Conservation (phyloP, 2,797 vertebrate genomes). For the Carcharodon carcharias region DNA sequence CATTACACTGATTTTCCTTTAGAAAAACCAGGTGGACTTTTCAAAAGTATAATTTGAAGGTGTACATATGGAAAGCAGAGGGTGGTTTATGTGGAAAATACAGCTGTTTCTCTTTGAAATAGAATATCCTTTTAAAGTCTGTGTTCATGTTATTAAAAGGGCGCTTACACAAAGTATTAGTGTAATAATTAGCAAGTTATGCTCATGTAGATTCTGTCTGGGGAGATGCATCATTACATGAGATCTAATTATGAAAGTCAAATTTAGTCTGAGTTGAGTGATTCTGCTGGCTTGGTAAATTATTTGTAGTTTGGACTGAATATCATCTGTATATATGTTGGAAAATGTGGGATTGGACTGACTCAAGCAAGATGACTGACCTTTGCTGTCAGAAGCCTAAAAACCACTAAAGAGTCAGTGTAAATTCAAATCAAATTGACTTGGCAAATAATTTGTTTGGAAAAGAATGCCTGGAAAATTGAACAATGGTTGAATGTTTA, state of each 20-base stretch:
- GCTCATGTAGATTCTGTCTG: not conserved
- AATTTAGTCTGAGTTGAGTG: not conserved
- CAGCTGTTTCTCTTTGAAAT: constrained; percentile 20
- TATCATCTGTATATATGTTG: not conserved
- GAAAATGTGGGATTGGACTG: not conserved
- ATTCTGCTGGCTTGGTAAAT: not conserved
- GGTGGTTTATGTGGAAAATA: not conserved
- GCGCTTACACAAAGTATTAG: constrained; percentile 4
- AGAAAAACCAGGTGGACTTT: not conserved
- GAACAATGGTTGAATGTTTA: not conserved
- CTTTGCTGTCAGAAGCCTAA: constrained; percentile 11
- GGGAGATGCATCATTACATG: not conserved
- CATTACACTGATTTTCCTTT: not conserved
- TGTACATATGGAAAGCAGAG: not conserved
- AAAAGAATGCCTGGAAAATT: not conserved
- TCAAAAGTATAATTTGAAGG: constrained; percentile 3
- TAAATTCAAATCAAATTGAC: not conserved
- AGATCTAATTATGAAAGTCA: not conserved
- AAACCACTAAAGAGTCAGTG: not conserved
- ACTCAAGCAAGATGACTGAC: not conserved
- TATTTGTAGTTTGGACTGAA: not conserved
- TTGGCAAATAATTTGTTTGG: not conserved
- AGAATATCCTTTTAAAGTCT: not conserved
- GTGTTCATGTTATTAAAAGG: not conserved
- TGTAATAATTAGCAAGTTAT: not conserved